Evolutionary conservation across 2,797 vertebrate species (phyloP), one percentile per base, ranked within the genome.

Genomic region (Mus spretus): DNA sequence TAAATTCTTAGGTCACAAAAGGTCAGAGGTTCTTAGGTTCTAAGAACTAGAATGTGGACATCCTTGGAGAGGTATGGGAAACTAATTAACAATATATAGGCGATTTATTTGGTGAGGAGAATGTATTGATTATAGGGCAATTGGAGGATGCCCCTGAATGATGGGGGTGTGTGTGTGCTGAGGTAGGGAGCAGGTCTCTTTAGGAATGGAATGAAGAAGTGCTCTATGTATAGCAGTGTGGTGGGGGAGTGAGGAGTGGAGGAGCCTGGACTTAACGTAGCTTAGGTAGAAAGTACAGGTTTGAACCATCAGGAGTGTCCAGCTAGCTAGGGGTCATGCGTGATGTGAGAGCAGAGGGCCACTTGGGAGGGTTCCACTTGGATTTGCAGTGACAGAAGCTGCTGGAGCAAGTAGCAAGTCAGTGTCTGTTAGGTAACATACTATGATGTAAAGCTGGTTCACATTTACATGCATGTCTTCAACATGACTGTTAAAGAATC

Each of bases 51-150:
- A 84, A 84, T 44, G 4, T 89, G 70, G 20, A 50, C 22, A 26
- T 80, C 65, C 81, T 91, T 74, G 74, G 40, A 31, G 40, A 4
- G 28, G 5, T 61, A 77, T 14, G 79, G 44, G 37, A 92, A 77
- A 91, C 40, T 40, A 82, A 89, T 65, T 2, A 67, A 44, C 67
- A 82, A 10, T 65, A 24, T 44, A 2, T 72, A 79, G 24, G n/a
- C 67, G 44, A 85, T 53, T 67, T 50, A 77, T 89, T 91, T 93
- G 92, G 50, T 86, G n/a, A 74, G 31, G 61, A 61, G 75, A 91
- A 22, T 63, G n/a, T 79, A 44, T 91, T 93, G 37, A 87, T 50
- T 86, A 28, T 61, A 87, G 67, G 15, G 3, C 31, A 44, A 70
- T 34, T 40, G 82, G 81, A 79, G 24, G 19, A 19, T 20, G 22